These are phyloP conservation scores for Chrysochloris asiatica DNA, from an alignment of 2,113 vertebrate species.

Conservation along the genomic window DNA sequence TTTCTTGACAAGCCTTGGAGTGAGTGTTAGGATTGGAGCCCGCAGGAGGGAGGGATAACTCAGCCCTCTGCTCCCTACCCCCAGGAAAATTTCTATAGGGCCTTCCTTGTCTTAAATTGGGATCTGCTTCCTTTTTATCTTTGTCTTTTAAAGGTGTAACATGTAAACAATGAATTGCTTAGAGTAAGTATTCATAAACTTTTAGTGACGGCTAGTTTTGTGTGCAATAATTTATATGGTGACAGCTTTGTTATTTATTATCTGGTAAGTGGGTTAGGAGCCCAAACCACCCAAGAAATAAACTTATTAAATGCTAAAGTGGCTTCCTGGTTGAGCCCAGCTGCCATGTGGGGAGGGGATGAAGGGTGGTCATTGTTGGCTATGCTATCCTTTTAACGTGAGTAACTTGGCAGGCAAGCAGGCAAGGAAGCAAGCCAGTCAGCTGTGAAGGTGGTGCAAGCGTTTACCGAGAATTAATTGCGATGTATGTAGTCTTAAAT, in stretches of 20 bases:
- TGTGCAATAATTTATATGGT: not conserved
- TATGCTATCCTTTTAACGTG: not conserved
- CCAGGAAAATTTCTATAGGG: not conserved
- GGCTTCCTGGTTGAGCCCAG: not conserved
- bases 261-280: not conserved
- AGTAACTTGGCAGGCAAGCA: constrained; percentile 7
- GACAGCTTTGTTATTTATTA: not conserved
- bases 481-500: not conserved
- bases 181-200: not conserved
- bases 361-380: constrained; percentile 39
- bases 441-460: not conserved
- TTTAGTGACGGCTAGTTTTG: not conserved
- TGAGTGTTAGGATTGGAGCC: not conserved
- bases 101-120: not conserved
- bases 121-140: not conserved
- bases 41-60: not conserved
- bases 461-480: not conserved
- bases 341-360: not conserved
- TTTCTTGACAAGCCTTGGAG: not conserved
- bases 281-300: not conserved
- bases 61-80: not conserved
- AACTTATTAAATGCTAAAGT: constrained; percentile 9
- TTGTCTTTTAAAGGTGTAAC: not conserved
- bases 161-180: not conserved
- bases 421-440: constrained; percentile 11